Evolutionary conservation across 1,140 invertebrate genomes (phyloP).

Genomic region (Scaptomyza hsui): DNA sequence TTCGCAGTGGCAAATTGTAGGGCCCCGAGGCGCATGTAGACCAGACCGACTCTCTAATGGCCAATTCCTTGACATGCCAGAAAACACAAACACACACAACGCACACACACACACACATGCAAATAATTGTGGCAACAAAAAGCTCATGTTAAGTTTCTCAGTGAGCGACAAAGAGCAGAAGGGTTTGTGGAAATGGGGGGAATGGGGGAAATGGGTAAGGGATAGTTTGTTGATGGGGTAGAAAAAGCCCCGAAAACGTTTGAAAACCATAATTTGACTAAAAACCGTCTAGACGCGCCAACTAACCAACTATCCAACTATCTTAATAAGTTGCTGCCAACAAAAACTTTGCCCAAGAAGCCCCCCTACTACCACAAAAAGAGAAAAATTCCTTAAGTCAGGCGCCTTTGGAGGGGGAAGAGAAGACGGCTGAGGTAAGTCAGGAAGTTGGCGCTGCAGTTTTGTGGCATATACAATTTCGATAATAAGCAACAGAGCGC

Average conservation of each 20-base stretch:
- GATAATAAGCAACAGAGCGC: constrained; percentile 74
- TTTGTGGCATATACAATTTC: constrained; percentile 79
- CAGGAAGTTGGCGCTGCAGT: constrained; percentile 65
- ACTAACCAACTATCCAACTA: constrained; percentile 67
- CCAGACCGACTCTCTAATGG: constrained; percentile 30
- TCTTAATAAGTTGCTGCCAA: constrained; percentile 79
- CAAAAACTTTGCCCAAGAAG: constrained; percentile 58
- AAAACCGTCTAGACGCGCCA: constrained; percentile 76
- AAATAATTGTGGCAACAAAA: constrained; percentile 40
- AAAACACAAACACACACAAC: constrained; percentile 16
- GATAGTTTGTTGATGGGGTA: not conserved
- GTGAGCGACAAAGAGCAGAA: constrained; percentile 22
- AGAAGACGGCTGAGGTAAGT: constrained; percentile 2
- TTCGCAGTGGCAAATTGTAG: constrained; percentile 38
- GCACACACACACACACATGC: constrained; percentile 14
- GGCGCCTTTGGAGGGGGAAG: not conserved
- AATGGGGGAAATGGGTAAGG: constrained; percentile 1
- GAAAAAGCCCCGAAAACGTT: constrained; percentile 43
- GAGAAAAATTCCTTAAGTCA: not conserved
- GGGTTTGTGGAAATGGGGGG: not conserved
- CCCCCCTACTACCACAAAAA: not conserved
- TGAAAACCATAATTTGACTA: constrained; percentile 81
- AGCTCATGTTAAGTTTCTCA: constrained; percentile 45
- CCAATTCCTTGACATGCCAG: constrained; percentile 44
- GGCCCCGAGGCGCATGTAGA: constrained; percentile 24